Evolutionary conservation across 2,888 invertebrate species (phyloP).

Genomic region (Troilus luridus): DNA sequence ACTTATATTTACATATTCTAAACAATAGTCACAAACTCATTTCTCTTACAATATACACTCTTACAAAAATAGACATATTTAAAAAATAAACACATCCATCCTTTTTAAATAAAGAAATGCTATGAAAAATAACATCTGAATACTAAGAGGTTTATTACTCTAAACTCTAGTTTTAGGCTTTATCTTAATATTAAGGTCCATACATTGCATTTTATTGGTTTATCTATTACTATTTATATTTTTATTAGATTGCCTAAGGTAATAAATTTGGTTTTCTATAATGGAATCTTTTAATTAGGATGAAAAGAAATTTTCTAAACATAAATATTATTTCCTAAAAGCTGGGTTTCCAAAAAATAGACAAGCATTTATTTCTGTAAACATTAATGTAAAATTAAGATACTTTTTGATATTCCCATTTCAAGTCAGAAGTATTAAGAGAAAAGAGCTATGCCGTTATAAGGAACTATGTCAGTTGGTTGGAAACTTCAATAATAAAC

Average conservation of each 20-base stretch:
- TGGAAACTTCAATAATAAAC: no score
- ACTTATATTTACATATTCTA: background rate
- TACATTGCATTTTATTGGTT: background rate
- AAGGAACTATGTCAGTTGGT: no score
- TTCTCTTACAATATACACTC: background rate
- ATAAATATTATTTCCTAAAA: background rate
- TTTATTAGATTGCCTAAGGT: background rate
- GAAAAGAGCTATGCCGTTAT: no score
- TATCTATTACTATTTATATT: no score
- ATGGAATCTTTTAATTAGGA: background rate
- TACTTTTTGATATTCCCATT: no score
- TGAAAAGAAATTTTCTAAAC: background rate
- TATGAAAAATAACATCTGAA: background rate
- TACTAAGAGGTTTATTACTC: background rate
- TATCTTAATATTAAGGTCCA: background rate
- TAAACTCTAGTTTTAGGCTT: background rate
- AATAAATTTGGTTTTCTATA: background rate
- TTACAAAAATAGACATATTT: slow-evolving; percentile 22
- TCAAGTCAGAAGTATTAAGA: no score
- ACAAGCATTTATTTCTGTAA: background rate
- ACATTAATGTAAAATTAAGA: background rate
- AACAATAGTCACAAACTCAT: background rate
- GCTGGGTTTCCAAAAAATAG: background rate
- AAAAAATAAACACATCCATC: background rate
- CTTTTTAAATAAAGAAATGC: background rate